These are phyloP conservation scores for Tethya wilhelma DNA, from an alignment of 37 sponge, comb jelly and placozoan genomes.

Conservation along the genomic window DNA sequence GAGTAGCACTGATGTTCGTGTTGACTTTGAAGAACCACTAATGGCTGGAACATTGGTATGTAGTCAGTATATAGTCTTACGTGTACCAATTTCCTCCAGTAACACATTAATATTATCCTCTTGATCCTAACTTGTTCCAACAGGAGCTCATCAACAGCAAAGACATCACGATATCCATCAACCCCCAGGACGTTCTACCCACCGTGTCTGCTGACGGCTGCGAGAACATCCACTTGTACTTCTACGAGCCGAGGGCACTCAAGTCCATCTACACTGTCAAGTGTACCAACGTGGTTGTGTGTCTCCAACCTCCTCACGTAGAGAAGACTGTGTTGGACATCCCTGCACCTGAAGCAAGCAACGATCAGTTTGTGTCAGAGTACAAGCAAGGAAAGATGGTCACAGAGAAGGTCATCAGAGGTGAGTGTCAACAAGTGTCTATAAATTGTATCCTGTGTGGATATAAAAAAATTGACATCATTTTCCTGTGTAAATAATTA, in stretches of 20 bases:
- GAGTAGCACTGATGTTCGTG: conserved; percentile 41
- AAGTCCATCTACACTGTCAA: conserved; percentile 54
- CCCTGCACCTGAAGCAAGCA: conserved; percentile 37
- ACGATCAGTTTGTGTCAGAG: conserved; percentile 51
- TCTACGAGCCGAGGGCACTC: conserved; percentile 47
- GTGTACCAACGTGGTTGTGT: conserved; percentile 44
- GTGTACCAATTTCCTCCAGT: background rate
- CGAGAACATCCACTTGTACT: conserved; percentile 46
- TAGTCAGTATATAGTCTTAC: background rate
- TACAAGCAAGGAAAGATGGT: conserved; percentile 33
- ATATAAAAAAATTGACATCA: too few species aligned
- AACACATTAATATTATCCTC: background rate
- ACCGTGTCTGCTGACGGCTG: conserved; percentile 57
- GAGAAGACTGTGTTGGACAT: conserved; percentile 40
- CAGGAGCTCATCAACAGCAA: conserved; percentile 66
- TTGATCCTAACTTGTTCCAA: background rate
- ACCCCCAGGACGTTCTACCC: conserved; percentile 56
- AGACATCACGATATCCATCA: conserved; percentile 35
- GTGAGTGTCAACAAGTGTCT: conserved; percentile 17
- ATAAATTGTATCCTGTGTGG: background rate
- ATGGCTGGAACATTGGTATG: conserved; percentile 60
- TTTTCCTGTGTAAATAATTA: too few species aligned
- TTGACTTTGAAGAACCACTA: conserved; percentile 49
- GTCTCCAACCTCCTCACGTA: conserved; percentile 62
- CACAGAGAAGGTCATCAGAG: conserved; percentile 63